A percentile compares a stretch with the other conserved stretches of the same genome.
phyloP scores from a whole-genome alignment of 2,888 invertebrate species.

The Phengaris alcon region DNA sequence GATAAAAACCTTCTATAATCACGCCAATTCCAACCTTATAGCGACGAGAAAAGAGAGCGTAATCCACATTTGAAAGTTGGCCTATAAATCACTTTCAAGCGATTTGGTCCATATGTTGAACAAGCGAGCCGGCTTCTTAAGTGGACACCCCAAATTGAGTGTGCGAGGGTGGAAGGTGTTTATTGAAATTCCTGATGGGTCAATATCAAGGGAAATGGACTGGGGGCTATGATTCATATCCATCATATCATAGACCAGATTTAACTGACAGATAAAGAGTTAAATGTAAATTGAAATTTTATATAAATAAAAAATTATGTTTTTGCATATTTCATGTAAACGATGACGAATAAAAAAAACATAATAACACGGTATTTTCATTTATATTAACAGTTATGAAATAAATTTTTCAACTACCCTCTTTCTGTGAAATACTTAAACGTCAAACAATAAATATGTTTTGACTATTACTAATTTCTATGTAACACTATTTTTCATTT shows the following conservation, averaged over 20 bases:
- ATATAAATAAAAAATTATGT: no score
- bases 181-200: slow-evolving; percentile 73
- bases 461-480: no score
- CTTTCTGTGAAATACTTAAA: no score
- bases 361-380: no score
- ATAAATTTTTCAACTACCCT: no score
- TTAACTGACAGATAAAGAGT: not conserved
- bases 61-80: slow-evolving; percentile 37
- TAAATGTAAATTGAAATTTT: slow-evolving; percentile 1
- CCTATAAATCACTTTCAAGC: slow-evolving; percentile 52
- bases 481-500: no score
- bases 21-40: slow-evolving; percentile 41
- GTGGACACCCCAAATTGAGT: slow-evolving; percentile 74
- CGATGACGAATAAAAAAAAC: no score
- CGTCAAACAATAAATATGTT: no score
- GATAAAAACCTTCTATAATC: slow-evolving; percentile 27
- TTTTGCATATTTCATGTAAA: no score
- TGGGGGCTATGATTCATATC: slow-evolving; percentile 12
- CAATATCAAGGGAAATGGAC: slow-evolving; percentile 40
- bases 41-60: not conserved
- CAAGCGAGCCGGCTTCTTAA: slow-evolving; percentile 72
- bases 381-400: no score
- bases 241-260: not conserved
- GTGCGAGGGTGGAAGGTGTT: slow-evolving; percentile 65
- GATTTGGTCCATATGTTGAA: slow-evolving; percentile 72